Evolutionary conservation across 2,797 vertebrate species (phyloP).

Genomic region (Trachops cirrhosus): DNA sequence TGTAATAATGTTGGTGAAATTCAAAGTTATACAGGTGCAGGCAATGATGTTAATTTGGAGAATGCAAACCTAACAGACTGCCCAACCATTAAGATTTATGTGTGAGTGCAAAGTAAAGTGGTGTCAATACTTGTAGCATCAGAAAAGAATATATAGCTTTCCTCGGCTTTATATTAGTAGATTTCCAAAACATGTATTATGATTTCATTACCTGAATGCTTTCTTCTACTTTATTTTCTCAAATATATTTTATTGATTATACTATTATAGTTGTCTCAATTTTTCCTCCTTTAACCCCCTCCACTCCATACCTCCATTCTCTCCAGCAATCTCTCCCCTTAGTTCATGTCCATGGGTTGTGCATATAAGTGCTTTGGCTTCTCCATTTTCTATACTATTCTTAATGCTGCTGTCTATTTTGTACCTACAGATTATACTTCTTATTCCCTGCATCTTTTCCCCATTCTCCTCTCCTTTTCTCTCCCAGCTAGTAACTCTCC

Average conservation of each 20-base stretch:
- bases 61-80: constrained; percentile 41
- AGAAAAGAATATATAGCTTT: constrained; percentile 44
- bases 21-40: constrained; percentile 45
- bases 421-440: too few relatives aligned
- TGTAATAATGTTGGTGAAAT: constrained; percentile 61
- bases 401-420: background rate
- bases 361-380: background rate
- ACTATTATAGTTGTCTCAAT: background rate
- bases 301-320: background rate
- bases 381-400: background rate
- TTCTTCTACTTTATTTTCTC: background rate
- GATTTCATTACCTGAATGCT: constrained; percentile 36
- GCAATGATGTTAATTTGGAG: constrained; percentile 34
- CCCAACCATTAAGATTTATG: constrained; percentile 25
- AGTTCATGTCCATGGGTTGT: background rate
- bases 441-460: too few relatives aligned
- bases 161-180: constrained; percentile 23
- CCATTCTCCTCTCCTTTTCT: too few relatives aligned
- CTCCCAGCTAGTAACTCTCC: too few relatives aligned
- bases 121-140: background rate
- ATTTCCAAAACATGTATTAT: constrained; percentile 35
- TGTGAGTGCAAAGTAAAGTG: constrained; percentile 36
- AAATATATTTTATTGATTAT: background rate
- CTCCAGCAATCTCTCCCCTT: background rate
- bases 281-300: background rate